phyloP scores from a whole-genome alignment of 2,888 invertebrate species.

The Disparrhopalites patrizii region DNA sequence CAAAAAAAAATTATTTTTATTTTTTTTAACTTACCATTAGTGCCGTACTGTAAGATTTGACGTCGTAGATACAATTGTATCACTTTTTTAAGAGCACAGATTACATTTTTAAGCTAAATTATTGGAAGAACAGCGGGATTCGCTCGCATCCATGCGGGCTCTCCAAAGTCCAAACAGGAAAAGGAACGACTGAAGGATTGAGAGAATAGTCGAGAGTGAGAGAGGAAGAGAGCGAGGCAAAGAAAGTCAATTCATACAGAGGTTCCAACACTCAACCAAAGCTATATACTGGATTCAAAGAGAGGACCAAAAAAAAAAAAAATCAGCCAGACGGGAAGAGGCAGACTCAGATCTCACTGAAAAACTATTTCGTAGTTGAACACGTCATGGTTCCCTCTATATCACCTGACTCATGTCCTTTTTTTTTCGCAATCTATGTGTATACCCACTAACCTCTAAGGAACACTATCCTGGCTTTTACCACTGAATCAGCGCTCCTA shows the following conservation, averaged over 20 bases:
- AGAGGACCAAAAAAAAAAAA: too few relatives aligned
- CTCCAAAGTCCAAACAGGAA: conserved; percentile 40
- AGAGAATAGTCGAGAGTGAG: conserved; percentile 35
- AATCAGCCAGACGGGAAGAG: background rate
- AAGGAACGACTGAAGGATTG: conserved; percentile 35
- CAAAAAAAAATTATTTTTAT: background rate
- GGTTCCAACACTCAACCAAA: background rate
- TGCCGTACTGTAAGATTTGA: conserved; percentile 22
- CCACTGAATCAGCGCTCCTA: too few relatives aligned
- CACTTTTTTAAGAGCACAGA: conserved; percentile 29
- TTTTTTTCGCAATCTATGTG: too few relatives aligned
- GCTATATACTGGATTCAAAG: too few relatives aligned
- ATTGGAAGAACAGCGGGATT: conserved; percentile 28
- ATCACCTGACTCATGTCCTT: background rate
- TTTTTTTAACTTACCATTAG: conserved; percentile 26
- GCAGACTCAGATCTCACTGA: conserved; percentile 2
- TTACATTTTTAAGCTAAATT: conserved; percentile 32
- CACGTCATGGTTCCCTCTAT: background rate
- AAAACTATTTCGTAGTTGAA: background rate
- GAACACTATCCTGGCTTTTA: background rate
- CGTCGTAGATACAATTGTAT: conserved; percentile 25
- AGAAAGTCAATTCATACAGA: background rate
- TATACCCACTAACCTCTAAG: background rate
- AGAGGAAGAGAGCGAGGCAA: conserved; percentile 20
- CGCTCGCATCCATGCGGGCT: conserved; percentile 33